Percentiles rank a stretch among this genome's conserved stretches.
phyloP scores from a whole-genome alignment of 2,888 invertebrate genomes.

The Crocallis elinguaria region DNA sequence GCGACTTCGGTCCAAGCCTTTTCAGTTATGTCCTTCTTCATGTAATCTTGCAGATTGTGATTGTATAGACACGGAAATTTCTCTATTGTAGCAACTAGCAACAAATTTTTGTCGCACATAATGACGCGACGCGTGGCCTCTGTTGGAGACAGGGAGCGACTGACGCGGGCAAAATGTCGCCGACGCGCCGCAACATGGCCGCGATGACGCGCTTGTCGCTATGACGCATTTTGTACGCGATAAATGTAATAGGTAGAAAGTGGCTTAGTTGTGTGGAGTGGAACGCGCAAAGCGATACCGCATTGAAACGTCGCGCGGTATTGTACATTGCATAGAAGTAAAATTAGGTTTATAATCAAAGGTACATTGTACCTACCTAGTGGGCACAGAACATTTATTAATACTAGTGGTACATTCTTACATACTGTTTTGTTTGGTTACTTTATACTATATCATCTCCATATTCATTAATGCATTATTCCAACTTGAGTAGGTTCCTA shows the following conservation, averaged over 20 bases:
- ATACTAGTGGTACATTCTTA: no score
- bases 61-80: conserved; percentile 54
- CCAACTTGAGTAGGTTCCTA: no score
- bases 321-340: background rate
- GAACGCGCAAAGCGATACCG: conserved; percentile 1
- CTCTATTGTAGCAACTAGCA: conserved; percentile 49
- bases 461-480: no score
- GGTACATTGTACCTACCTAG: no score
- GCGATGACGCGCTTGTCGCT: conserved; percentile 45
- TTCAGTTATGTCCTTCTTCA: conserved; percentile 52
- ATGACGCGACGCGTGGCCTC: conserved; percentile 27
- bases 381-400: no score
- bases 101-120: conserved; percentile 52
- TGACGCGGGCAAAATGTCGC: conserved; percentile 41
- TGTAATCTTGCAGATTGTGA: conserved; percentile 47
- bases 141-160: conserved; percentile 29
- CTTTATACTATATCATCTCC: no score
- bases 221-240: conserved; percentile 37
- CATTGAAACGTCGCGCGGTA: background rate
- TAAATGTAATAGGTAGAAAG: background rate
- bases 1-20: conserved; percentile 55
- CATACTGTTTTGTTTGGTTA: no score
- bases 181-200: conserved; percentile 47
- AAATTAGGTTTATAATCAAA: no score
- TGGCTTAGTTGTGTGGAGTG: background rate